Evolutionary conservation across 2,888 invertebrate species (phyloP).

Genomic region (Erebia palarica): DNA sequence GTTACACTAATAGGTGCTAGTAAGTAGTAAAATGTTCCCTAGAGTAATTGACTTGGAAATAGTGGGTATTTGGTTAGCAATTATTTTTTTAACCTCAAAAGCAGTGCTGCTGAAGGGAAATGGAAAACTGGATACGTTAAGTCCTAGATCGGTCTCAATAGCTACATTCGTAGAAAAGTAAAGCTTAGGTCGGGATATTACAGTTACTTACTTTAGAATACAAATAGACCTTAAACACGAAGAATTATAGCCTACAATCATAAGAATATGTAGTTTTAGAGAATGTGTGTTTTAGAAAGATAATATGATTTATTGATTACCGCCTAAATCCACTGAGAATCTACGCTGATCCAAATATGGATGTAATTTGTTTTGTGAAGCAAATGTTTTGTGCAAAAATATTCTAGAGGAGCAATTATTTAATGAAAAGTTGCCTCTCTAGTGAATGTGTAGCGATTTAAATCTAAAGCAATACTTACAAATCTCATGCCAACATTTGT

Average conservation of each 20-base stretch:
- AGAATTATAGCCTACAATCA: conserved; percentile 77
- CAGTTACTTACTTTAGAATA: conserved; percentile 63
- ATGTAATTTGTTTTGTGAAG: conserved; percentile 27
- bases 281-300: conserved; percentile 32
- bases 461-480: conserved; percentile 70
- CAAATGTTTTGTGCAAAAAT: conserved; percentile 39
- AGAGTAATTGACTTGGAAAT: conserved; percentile 92
- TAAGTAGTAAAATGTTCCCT: conserved; percentile 89
- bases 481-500: conserved; percentile 66
- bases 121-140: conserved; percentile 51
- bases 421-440: conserved; percentile 42
- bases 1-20: conserved; percentile 74
- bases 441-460: conserved; percentile 47
- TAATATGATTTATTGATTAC: conserved; percentile 40
- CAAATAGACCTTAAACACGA: conserved; percentile 70
- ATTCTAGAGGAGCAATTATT: conserved; percentile 36
- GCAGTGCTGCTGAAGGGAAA: conserved; percentile 55
- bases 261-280: conserved; percentile 73
- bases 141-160: conserved; percentile 57
- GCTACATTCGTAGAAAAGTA: conserved; percentile 74
- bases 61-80: conserved; percentile 79
- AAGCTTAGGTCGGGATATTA: conserved; percentile 73
- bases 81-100: conserved; percentile 48
- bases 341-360: conserved; percentile 37
- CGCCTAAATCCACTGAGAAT: conserved; percentile 52